Evolutionary conservation across 2,888 invertebrate species (phyloP).

Genomic region (Spodoptera littoralis): DNA sequence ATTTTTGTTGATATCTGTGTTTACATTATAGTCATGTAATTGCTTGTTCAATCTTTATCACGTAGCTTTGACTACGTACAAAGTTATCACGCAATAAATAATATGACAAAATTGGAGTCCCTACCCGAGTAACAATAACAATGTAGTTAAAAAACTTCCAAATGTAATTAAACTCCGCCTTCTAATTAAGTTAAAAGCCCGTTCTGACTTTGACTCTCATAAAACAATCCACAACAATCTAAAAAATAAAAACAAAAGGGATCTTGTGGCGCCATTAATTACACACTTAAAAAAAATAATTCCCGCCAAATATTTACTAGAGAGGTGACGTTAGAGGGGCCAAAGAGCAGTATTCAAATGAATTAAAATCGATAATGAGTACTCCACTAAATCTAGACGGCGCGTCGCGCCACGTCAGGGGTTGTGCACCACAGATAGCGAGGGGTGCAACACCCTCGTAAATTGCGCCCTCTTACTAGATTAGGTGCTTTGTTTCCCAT

Average conservation of each 20-base stretch:
- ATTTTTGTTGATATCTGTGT: too few relatives aligned
- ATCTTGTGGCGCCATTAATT: constrained; percentile 37
- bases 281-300: constrained; percentile 27
- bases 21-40: too few relatives aligned
- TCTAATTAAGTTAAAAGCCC: constrained; percentile 14
- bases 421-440: constrained; percentile 49
- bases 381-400: constrained; percentile 63
- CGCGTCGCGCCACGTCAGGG: constrained; percentile 55
- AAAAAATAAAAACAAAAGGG: constrained; percentile 33
- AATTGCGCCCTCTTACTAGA: constrained; percentile 64
- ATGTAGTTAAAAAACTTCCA: too few relatives aligned
- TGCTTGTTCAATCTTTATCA: too few relatives aligned
- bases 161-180: too few relatives aligned
- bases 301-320: constrained; percentile 43
- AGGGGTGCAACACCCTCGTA: constrained; percentile 63
- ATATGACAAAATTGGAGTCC: too few relatives aligned
- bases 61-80: too few relatives aligned
- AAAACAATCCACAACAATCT: constrained; percentile 20
- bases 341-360: constrained; percentile 56
- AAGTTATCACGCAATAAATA: too few relatives aligned
- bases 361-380: constrained; percentile 70
- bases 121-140: too few relatives aligned
- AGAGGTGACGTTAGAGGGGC: constrained; percentile 28
- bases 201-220: constrained; percentile 9
- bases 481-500: constrained; percentile 69